Evolutionary conservation across 1,140 invertebrate genomes (phyloP).

Genomic region (Melanaphis sacchari): DNA sequence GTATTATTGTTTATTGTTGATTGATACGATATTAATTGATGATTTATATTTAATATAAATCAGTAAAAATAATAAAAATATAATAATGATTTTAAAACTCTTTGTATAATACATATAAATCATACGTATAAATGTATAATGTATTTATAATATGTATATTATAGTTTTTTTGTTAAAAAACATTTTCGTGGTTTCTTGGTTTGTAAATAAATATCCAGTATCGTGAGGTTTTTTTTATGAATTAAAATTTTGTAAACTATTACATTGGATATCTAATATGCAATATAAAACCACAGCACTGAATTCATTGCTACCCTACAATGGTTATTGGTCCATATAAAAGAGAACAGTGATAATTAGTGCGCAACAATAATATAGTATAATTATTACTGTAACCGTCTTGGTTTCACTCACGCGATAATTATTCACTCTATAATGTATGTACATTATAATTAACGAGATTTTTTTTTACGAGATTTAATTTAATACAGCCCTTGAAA

Average conservation of each 20-base stretch:
- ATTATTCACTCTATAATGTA: constrained; percentile 17
- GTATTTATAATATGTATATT: background rate
- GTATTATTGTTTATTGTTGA: background rate
- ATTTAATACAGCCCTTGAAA: background rate
- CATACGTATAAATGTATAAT: no score
- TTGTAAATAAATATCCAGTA: background rate
- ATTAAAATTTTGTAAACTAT: constrained; percentile 13
- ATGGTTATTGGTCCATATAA: constrained; percentile 34
- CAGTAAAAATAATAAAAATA: background rate
- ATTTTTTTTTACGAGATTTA: background rate
- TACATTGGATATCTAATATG: background rate
- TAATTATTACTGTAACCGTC: constrained; percentile 33
- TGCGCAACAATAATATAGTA: constrained; percentile 42
- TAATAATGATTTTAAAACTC: background rate
- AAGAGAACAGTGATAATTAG: constrained; percentile 40
- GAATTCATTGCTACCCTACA: constrained; percentile 23
- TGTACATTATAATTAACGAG: background rate
- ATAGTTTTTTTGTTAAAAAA: background rate
- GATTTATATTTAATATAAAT: background rate
- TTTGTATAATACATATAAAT: background rate
- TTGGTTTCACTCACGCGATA: constrained; percentile 37
- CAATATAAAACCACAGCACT: constrained; percentile 5
- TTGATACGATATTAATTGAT: background rate
- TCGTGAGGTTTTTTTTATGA: background rate
- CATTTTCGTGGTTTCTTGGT: background rate